Evolutionary conservation across 2,113 vertebrate species (phyloP).

Genomic region (Entomyzon cyanotis): DNA sequence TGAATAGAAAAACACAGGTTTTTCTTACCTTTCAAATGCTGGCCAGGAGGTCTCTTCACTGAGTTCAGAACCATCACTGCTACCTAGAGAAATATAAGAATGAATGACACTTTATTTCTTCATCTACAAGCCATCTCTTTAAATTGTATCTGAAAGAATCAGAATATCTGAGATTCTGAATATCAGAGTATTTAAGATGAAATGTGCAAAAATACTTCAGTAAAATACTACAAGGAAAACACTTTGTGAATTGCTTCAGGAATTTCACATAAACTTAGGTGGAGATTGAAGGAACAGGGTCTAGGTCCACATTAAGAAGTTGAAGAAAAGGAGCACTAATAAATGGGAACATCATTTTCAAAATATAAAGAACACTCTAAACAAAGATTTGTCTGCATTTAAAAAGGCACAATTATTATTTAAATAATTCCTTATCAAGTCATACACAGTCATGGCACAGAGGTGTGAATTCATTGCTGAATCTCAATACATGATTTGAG

Average conservation of each 20-base stretch:
- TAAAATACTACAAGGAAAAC: neutral
- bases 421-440: neutral
- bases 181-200: neutral
- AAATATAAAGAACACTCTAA: neutral
- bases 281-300: neutral
- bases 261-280: neutral
- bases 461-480: neutral
- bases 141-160: neutral
- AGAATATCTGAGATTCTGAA: neutral
- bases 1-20: neutral
- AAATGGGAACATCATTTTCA: neutral
- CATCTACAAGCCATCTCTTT: neutral
- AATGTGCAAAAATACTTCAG: neutral
- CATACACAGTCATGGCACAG: neutral
- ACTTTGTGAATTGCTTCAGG: neutral
- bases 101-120: neutral
- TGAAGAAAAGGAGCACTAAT: neutral
- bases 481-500: neutral
- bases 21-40: constrained; percentile 93
- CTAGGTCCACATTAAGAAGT: neutral
- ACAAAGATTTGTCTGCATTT: neutral
- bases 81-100: constrained; percentile 79
- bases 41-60: constrained; percentile 98
- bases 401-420: neutral
- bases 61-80: constrained; percentile 97